Evolutionary conservation across 1,140 invertebrate genomes (phyloP).

Genomic region (Trichonephila inaurata): DNA sequence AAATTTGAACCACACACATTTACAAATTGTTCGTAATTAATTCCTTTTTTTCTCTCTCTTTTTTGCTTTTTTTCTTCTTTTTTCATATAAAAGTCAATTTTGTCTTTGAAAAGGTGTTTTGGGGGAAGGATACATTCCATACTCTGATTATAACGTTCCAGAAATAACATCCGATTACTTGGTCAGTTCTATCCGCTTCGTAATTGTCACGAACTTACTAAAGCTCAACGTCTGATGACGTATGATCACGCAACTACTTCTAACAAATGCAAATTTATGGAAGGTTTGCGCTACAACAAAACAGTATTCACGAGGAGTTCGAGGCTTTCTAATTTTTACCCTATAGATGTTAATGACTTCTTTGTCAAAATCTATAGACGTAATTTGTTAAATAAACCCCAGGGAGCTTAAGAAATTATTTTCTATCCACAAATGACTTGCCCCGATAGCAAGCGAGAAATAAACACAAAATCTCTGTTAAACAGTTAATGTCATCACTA

Average conservation of each 20-base stretch:
- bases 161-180: conserved; percentile 62
- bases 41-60: not conserved
- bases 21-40: not conserved
- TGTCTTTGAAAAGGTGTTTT: conserved; percentile 19
- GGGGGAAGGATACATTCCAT: not conserved
- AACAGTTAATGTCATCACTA: not conserved
- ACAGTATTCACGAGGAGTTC: not conserved
- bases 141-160: conserved; percentile 59
- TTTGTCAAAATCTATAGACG: conserved; percentile 5
- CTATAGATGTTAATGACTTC: conserved; percentile 34
- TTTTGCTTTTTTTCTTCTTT: not conserved
- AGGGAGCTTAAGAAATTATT: not conserved
- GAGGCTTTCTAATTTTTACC: not conserved
- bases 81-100: not conserved
- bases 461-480: not conserved
- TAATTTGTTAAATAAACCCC: conserved; percentile 30
- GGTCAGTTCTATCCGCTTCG: conserved; percentile 47
- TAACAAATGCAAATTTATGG: conserved; percentile 58
- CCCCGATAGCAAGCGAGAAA: not conserved
- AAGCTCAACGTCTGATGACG: conserved; percentile 25
- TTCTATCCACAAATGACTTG: not conserved
- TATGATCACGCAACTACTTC: conserved; percentile 39
- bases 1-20: not conserved
- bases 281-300: conserved; percentile 35
- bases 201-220: conserved; percentile 61